Conservation (phyloP, 2,888 invertebrate genomes). For the Chrysolina oricalcia region DNA sequence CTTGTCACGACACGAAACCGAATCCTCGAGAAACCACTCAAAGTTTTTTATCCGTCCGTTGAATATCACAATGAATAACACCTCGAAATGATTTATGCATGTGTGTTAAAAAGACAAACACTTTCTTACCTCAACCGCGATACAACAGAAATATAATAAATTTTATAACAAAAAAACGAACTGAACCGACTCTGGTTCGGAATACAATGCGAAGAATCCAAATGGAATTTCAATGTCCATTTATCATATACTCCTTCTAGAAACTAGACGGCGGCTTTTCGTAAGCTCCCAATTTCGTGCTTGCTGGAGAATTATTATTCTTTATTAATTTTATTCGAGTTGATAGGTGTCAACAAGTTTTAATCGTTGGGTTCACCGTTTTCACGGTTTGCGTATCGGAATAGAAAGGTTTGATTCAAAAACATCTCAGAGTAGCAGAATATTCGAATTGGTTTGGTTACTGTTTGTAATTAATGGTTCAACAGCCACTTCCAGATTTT, state of each 20-base stretch:
- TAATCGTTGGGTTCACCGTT: not conserved
- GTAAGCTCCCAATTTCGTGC: slow-evolving; percentile 29
- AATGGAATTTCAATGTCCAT: slow-evolving; percentile 70
- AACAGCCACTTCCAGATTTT: too few relatives aligned
- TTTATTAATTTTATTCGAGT: slow-evolving; percentile 27
- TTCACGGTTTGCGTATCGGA: not conserved
- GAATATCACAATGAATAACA: slow-evolving; percentile 39
- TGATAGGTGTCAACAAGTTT: slow-evolving; percentile 30
- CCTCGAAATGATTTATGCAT: slow-evolving; percentile 42
- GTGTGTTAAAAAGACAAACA: slow-evolving; percentile 47
- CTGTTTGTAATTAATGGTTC: too few relatives aligned
- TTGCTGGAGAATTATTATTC: slow-evolving; percentile 24
- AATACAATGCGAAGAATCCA: slow-evolving; percentile 69
- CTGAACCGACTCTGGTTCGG: slow-evolving; percentile 60
- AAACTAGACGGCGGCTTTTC: slow-evolving; percentile 55
- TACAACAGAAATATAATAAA: slow-evolving; percentile 48
- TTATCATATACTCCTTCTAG: slow-evolving; percentile 66
- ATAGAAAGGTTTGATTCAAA: not conserved
- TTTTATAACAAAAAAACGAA: slow-evolving; percentile 47
- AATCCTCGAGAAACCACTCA: not conserved
- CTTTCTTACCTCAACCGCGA: slow-evolving; percentile 43
- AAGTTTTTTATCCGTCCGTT: slow-evolving; percentile 23
- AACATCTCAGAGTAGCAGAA: not conserved
- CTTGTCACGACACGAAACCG: slow-evolving; percentile 6
- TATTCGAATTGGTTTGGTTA: too few relatives aligned